Conservation (phyloP, 35 echinoderm and acorn worm species). For the Hemicentrotus pulcherrimus region DNA sequence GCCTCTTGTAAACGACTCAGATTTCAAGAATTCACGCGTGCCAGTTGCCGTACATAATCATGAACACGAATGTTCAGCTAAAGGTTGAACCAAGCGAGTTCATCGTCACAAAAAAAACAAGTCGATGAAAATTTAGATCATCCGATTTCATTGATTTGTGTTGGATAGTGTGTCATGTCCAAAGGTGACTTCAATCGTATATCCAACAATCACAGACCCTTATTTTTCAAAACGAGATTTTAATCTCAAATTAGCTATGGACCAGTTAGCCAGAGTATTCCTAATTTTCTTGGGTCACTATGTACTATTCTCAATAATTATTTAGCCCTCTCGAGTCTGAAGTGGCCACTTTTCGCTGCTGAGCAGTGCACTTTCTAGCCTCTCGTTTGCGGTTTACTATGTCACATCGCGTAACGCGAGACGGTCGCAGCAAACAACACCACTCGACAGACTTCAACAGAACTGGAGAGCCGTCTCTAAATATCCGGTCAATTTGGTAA, state of each 20-base stretch:
- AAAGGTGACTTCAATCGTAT: not conserved
- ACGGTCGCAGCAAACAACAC: conserved; percentile 28
- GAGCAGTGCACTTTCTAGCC: conserved; percentile 13
- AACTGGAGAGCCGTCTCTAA: conserved; percentile 18
- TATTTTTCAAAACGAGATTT: not conserved
- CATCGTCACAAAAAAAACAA: no score
- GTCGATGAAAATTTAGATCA: not conserved
- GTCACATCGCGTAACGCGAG: conserved; percentile 35
- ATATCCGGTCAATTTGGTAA: conserved; percentile 49
- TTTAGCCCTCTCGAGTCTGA: conserved; percentile 31
- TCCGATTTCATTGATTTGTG: not conserved
- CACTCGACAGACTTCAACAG: not conserved
- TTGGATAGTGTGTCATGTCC: not conserved
- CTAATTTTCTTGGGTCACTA: not conserved
- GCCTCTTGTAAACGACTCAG: not conserved
- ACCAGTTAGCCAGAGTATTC: not conserved
- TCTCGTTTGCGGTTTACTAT: conserved; percentile 19
- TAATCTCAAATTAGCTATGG: not conserved
- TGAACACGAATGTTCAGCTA: not conserved
- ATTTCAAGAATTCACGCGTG: not conserved
- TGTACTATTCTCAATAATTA: conserved; percentile 26
- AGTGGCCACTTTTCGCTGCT: conserved; percentile 43
- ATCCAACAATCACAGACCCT: not conserved
- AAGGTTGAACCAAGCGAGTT: not conserved
- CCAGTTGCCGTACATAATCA: not conserved